Base-by-base conservation (phyloP, 2,113 vertebrate genomes). In the Eidolon helvum region DNA sequence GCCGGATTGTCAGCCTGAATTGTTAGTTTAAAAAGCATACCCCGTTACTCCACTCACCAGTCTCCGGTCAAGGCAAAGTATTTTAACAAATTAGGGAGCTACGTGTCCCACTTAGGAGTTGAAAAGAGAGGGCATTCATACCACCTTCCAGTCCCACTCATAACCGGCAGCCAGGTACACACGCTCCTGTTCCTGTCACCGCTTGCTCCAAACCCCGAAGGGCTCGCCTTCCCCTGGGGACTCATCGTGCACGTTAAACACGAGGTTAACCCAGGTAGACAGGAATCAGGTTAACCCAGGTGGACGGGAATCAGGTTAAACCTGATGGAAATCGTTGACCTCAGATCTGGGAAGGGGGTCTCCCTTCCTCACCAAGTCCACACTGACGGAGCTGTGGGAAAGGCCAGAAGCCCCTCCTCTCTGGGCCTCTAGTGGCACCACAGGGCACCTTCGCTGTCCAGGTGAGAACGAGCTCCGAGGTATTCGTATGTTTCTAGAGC, bases 121-220 rank as follows among this genome's bases (percentile, higher is more conserved):
- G 24, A 87, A 90, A 43, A 75, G 26, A 71, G 50, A 43, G 15
- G n/a, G 40, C 18, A 55, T 15, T 48, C 43, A 4, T 16, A 9
- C 15, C 24, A 7, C 1, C 43, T 10, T 35, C 24, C 24, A 45
- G 14, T 14, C 12, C 63, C 15, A 1, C 43, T 65, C 9, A 7
- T 18, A 21, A 0, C 38, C 48, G 0, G 4, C 61, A 22, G 24
- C 28, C 12, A 1, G 19, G 16, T 53, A 21, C 4, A 15, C 40
- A 5, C 0, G 2, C 2, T 0, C 7, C 48, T 2, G 2, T 38
- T 40, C 68, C 22, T 22, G 38, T 22, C 28, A 2, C 19, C 10
- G 0, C 28, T 53, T 45, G 33, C 75, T 30, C 71, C 6, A 0
- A 69, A 35, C 19, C 45, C 48, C 19, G 21, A 18, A 92, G 72